These are phyloP conservation scores for Pollimyrus isidori DNA, from an alignment of 2,113 vertebrate species.

Conservation along the genomic window DNA sequence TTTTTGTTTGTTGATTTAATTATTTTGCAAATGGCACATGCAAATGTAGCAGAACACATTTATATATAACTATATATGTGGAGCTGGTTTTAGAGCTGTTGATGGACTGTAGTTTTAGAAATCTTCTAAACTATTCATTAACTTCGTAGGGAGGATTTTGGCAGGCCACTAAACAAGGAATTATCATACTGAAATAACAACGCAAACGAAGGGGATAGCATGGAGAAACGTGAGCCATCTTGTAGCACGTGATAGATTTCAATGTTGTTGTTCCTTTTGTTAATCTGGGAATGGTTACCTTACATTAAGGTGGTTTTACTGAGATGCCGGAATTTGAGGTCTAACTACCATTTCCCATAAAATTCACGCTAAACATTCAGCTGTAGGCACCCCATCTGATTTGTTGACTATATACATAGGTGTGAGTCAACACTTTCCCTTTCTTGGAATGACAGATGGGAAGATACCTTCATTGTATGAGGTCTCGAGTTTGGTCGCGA, in stretches of 20 bases:
- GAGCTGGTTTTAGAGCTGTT: neutral
- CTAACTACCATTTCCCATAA: neutral
- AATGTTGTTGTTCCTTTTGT: neutral
- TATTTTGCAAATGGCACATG: neutral
- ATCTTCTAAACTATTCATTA: conserved; percentile 8
- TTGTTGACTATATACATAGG: conserved; percentile 1
- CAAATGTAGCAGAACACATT: neutral
- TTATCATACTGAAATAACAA: neutral
- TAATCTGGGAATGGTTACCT: neutral
- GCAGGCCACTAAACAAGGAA: neutral
- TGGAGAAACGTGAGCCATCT: neutral
- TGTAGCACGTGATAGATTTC: neutral
- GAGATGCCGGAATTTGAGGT: neutral
- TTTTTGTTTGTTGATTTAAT: neutral
- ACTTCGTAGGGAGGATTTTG: neutral
- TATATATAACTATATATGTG: neutral
- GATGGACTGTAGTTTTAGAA: neutral
- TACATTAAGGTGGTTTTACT: neutral
- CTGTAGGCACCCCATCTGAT: neutral
- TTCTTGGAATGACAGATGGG: conserved; percentile 28
- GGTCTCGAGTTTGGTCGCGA: conserved; percentile 29
- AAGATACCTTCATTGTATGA: conserved; percentile 26
- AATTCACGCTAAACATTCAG: neutral
- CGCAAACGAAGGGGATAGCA: neutral
- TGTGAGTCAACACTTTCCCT: conserved; percentile 24